Base-by-base conservation (phyloP, 2,113 vertebrate genomes). In the Thomomys bottae region DNA sequence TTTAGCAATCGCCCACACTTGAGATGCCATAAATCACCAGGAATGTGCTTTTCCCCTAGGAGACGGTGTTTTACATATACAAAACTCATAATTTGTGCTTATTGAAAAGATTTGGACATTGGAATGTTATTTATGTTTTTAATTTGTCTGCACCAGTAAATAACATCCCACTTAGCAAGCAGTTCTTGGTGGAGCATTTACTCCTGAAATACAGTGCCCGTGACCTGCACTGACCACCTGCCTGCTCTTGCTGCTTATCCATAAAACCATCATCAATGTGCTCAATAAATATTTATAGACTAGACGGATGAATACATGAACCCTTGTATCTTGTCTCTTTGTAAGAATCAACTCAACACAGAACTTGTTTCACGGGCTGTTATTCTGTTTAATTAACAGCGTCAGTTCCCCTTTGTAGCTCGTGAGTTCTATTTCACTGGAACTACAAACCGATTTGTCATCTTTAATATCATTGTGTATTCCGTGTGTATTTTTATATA, bases 41-140 rank as follows among this genome's bases (percentile, higher is more conserved):
- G 54, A 96, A 93, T 96, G 95, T 93, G 92, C 91, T 95, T 95
- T 77, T 95, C 95, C 95, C 95, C 96, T 45, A 20, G 87, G 94
- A 0, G 21, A 95, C 76, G 36, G 94, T 96, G 95, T 95, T 98
- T 97, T 98, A 97, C 97, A 98, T 97, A 96, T 88, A 95, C 68
- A 97, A 97, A 97, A 96, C 96, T 93, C 96, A 96, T 98, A 94
- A 97, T 97, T 98, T 97, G 95, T 97, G 93, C 96, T 97, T 97
- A 97, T 92, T 97, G 97, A 97, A 98, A 97, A 97, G 95, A 95
- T 96, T 95, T 96, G 94, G 96, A 96, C 96, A 96, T 68, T 93
- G 0, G 1, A 78, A 93, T 30, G 28, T 97, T 97, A 98, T 97
- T 98, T 97, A 98, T 97, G 97, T 84, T 96, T 98, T 98, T 98